Evolutionary conservation across 1,140 invertebrate species (phyloP), one percentile per base, ranked within the genome.

Genomic region (Hestina assimilis): DNA sequence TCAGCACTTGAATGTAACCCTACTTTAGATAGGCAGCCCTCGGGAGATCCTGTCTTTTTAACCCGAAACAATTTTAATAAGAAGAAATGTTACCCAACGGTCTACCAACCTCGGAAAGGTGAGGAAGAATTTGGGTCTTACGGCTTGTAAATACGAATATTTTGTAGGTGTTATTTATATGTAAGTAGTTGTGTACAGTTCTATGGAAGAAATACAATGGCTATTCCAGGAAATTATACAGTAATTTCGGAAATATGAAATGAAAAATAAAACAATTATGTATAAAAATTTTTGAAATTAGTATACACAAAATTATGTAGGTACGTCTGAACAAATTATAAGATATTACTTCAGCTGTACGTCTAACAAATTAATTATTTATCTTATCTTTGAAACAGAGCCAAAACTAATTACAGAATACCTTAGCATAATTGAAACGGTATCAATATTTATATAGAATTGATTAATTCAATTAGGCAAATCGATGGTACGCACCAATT

Each of bases 61-160:
- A 45, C 55, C 35, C 40, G 40, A 51, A 50, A 58, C 47, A 50
- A 58, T 58, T 58, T 58, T 58, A 58, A 58, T 51, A 58, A 58
- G 55, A 50, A 58, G 46, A 48, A 51, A 58, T 58, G 46, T 57
- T 17, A 40, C 26, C 55, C 40, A 20, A 8, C 23, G 23, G 47
- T 42, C 31, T 51, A 58, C 38, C 51, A 23, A 29, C 20, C 1
- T 48, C 33, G 45, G 24, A 42, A 51, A 50, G 46, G 46, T 51
- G 33, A 19, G 31, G 29, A 40, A 38, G 53, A 56, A 56, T 56
- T 47, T 47, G 23, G 43, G 23, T 38, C 33, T 8, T 17, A 1
- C 42, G 4, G n/a, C 8, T 31, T 4, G n/a, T 31, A 4, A 3
- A 31, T 9, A 23, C 26, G 3, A 24, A 24, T 15, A 23, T 11